Evolutionary conservation across 2,113 vertebrate genomes (phyloP).

Genomic region (Pluvialis apricaria): DNA sequence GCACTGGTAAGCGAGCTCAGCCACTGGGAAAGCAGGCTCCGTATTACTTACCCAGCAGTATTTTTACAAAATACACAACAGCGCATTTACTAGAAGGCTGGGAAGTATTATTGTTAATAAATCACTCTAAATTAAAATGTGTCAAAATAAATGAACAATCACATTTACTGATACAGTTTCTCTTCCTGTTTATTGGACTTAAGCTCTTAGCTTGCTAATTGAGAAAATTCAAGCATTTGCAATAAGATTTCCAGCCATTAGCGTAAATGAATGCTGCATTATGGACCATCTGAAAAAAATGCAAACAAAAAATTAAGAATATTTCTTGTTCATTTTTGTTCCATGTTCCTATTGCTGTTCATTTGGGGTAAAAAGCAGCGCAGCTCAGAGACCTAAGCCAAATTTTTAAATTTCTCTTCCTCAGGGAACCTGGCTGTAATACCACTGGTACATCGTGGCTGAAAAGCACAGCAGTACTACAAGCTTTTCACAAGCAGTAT

Average conservation of each 20-base stretch:
- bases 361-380: neutral
- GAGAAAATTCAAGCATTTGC: slow-evolving; percentile 52
- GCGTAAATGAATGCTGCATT: slow-evolving; percentile 23
- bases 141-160: slow-evolving; percentile 50
- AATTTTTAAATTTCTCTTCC: neutral
- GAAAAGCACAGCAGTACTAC: neutral
- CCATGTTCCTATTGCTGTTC: neutral
- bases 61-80: slow-evolving; percentile 4
- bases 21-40: neutral
- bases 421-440: neutral
- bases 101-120: slow-evolving; percentile 20
- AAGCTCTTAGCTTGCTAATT: slow-evolving; percentile 46
- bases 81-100: neutral
- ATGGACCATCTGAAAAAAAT: neutral
- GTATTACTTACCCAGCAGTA: neutral
- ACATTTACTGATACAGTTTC: slow-evolving; percentile 34
- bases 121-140: slow-evolving; percentile 59
- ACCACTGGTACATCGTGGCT: neutral
- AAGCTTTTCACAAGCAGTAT: neutral
- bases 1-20: neutral
- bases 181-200: slow-evolving; percentile 51
- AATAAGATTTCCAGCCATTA: slow-evolving; percentile 13
- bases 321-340: neutral
- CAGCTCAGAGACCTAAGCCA: neutral
- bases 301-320: neutral